phyloP scores from a whole-genome alignment of 2,888 invertebrate species.

The Drosophila dives region DNA sequence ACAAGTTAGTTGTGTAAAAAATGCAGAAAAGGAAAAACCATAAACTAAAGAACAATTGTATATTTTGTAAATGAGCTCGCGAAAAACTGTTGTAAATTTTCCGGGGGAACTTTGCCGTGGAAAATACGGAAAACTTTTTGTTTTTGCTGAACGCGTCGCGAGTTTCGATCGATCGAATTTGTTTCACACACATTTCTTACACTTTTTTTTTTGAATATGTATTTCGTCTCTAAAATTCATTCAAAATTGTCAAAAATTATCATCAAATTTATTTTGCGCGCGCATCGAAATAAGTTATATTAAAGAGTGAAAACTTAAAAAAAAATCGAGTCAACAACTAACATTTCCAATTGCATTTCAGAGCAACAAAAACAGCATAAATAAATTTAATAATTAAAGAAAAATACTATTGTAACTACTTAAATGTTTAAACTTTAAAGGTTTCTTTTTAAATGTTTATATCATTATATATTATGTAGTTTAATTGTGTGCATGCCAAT shows the following conservation, averaged over 20 bases:
- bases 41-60: slow-evolving; percentile 22
- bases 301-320: not conserved
- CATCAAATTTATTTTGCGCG: slow-evolving; percentile 27
- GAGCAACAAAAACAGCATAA: slow-evolving; percentile 45
- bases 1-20: slow-evolving; percentile 59
- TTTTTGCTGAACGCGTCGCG: slow-evolving; percentile 17
- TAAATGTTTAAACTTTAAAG: slow-evolving; percentile 60
- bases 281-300: slow-evolving; percentile 45
- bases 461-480: slow-evolving; percentile 50
- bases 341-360: slow-evolving; percentile 69
- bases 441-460: slow-evolving; percentile 56
- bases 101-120: not conserved
- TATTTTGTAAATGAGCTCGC: slow-evolving; percentile 55
- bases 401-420: slow-evolving; percentile 14
- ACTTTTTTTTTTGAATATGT: slow-evolving; percentile 9
- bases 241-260: slow-evolving; percentile 12
- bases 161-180: slow-evolving; percentile 29
- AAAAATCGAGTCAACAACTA: slow-evolving; percentile 22
- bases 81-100: slow-evolving; percentile 30
- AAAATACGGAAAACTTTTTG: slow-evolving; percentile 13
- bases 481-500: slow-evolving; percentile 48
- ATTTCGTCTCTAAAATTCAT: not conserved
- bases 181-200: slow-evolving; percentile 3
- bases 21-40: slow-evolving; percentile 10
- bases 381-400: slow-evolving; percentile 17